Evolutionary conservation across 2,888 invertebrate genomes (phyloP).

Genomic region (Lepidocyrtoides sp.): DNA sequence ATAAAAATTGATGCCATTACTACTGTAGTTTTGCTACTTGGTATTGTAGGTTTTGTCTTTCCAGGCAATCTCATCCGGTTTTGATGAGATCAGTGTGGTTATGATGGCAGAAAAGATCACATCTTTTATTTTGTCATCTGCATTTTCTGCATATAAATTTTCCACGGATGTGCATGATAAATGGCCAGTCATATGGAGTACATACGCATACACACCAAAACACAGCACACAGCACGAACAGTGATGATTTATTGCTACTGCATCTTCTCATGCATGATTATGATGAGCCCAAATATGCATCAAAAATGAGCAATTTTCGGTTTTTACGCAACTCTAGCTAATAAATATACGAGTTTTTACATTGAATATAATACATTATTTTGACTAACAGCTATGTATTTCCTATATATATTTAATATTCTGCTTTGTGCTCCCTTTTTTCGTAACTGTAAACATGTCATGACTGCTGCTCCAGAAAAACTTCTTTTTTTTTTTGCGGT

Average conservation of each 20-base stretch:
- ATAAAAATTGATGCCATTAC: neutral
- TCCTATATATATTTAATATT: neutral
- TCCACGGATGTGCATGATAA: slow-evolving; percentile 37
- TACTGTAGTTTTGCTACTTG: neutral
- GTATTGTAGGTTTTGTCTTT: neutral
- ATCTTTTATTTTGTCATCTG: neutral
- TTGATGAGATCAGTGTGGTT: slow-evolving; percentile 16
- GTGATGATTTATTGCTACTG: slow-evolving; percentile 34
- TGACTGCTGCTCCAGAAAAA: slow-evolving; percentile 12
- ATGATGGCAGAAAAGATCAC: neutral
- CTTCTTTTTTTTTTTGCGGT: slow-evolving; percentile 74
- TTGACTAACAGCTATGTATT: slow-evolving; percentile 27
- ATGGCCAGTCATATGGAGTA: slow-evolving; percentile 29
- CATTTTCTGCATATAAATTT: slow-evolving; percentile 53
- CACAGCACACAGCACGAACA: neutral
- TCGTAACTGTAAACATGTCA: neutral
- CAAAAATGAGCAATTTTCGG: slow-evolving; percentile 66
- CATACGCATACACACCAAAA: too few species aligned
- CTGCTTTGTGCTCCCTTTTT: neutral
- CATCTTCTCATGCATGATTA: slow-evolving; percentile 36
- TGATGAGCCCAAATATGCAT: slow-evolving; percentile 30
- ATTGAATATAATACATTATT: slow-evolving; percentile 11
- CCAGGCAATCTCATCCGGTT: slow-evolving; percentile 35
- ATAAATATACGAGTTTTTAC: neutral
- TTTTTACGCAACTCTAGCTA: slow-evolving; percentile 48